A percentile compares a stretch with the other conserved stretches of the same genome.
phyloP scores from a whole-genome alignment of 2,888 invertebrate species.

The Thymelicus lineola region DNA sequence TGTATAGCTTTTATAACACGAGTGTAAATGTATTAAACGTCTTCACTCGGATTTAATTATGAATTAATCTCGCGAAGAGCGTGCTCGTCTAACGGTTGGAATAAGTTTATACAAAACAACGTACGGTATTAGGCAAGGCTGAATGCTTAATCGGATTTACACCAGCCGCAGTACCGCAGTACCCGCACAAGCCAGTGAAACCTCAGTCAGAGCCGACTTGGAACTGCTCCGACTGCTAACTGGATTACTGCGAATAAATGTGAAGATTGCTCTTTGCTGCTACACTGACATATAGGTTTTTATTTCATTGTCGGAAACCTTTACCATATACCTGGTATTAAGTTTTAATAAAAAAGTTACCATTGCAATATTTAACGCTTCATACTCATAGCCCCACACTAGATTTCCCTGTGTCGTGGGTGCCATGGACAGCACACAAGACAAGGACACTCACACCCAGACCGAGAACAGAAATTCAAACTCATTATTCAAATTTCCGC shows the following conservation, averaged over 20 bases:
- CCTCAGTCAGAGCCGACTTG: background rate
- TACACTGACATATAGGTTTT: background rate
- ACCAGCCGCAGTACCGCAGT: background rate
- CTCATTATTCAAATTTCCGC: too few species aligned
- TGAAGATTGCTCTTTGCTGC: background rate
- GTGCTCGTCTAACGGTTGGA: background rate
- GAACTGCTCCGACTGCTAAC: background rate
- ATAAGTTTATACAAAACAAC: background rate
- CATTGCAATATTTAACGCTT: too few species aligned
- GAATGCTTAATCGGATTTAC: conserved; percentile 17
- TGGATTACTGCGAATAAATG: background rate
- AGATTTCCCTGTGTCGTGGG: too few species aligned
- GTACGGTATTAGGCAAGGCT: conserved; percentile 4
- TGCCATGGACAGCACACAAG: too few species aligned
- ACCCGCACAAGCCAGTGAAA: background rate
- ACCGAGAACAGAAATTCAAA: too few species aligned
- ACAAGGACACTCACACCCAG: too few species aligned
- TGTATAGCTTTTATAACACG: background rate
- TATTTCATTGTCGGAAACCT: background rate
- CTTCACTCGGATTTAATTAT: background rate
- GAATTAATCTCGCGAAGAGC: background rate
- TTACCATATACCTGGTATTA: too few species aligned
- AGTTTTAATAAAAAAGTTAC: too few species aligned
- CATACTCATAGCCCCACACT: too few species aligned
- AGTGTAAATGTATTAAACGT: background rate